Conservation (phyloP, 2,888 invertebrate genomes). For the Meloe dianella region DNA sequence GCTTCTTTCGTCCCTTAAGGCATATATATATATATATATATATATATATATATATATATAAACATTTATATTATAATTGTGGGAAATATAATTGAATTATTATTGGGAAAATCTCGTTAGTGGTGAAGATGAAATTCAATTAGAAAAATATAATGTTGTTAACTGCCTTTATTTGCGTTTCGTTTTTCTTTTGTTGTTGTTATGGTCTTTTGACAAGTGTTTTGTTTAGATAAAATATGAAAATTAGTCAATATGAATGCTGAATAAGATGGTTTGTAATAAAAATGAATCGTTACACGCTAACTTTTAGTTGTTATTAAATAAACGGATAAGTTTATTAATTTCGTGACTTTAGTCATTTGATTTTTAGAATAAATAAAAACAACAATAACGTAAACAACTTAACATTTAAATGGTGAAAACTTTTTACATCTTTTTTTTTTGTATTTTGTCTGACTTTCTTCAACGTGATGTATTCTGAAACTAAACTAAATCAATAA, state of each 20-base stretch:
- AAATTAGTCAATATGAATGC: constrained; percentile 30
- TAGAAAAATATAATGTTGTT: background rate
- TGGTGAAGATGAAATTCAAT: background rate
- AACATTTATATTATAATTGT: too few species aligned
- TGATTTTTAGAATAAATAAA: background rate
- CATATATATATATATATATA: too few species aligned
- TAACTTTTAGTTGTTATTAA: constrained; percentile 15
- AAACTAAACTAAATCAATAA: background rate
- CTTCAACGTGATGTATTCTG: background rate
- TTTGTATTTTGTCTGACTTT: background rate
- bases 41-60: too few species aligned
- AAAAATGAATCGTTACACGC: background rate
- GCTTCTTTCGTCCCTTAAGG: too few species aligned
- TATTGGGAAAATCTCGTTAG: background rate
- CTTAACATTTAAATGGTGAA: background rate
- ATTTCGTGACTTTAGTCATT: background rate
- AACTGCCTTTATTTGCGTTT: background rate
- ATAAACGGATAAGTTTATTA: constrained; percentile 20
- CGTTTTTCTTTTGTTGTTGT: constrained; percentile 12
- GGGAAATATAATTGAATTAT: constrained; percentile 1
- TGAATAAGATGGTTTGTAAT: constrained; percentile 6
- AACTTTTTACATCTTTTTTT: background rate
- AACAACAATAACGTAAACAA: background rate
- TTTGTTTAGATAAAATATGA: constrained; percentile 23
- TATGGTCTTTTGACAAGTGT: constrained; percentile 10